These are phyloP conservation scores for Incurvaria masculella DNA, from an alignment of 2,888 invertebrate genomes.

Conservation along the genomic window DNA sequence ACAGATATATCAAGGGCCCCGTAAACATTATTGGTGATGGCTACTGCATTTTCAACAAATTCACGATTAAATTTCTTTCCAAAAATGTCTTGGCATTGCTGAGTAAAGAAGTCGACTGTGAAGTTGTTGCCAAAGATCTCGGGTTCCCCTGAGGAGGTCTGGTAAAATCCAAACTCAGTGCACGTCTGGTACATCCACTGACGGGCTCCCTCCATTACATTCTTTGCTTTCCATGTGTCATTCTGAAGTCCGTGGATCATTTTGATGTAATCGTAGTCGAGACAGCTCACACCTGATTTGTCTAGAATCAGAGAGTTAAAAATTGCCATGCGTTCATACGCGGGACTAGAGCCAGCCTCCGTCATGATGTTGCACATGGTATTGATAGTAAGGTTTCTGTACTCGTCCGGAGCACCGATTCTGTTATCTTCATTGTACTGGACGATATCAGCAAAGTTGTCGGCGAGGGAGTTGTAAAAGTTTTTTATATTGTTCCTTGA, in stretches of 20 bases:
- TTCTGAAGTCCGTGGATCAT: conserved; percentile 69
- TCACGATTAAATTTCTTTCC: conserved; percentile 64
- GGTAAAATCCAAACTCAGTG: conserved; percentile 94
- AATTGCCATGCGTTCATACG: conserved; percentile 67
- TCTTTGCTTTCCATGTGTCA: conserved; percentile 60
- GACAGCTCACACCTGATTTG: conserved; percentile 66
- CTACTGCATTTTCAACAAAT: conserved; percentile 60
- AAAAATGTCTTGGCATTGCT: conserved; percentile 82
- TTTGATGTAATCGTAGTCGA: conserved; percentile 79
- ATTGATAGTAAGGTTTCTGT: conserved; percentile 74
- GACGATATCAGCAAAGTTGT: conserved; percentile 86
- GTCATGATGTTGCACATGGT: conserved; percentile 76
- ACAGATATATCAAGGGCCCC: conserved; percentile 70
- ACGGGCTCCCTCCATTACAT: conserved; percentile 62
- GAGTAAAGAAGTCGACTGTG: conserved; percentile 70
- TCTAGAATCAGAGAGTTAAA: conserved; percentile 70
- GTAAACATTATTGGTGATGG: conserved; percentile 75
- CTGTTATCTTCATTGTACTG: conserved; percentile 95
- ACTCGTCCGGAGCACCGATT: conserved; percentile 55
- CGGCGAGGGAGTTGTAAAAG: conserved; percentile 78
- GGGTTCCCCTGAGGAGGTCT: conserved; percentile 70
- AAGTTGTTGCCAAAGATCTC: conserved; percentile 75
- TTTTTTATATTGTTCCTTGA: conserved; percentile 70
- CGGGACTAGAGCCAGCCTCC: conserved; percentile 54
- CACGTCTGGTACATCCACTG: conserved; percentile 96